phyloP scores from a whole-genome alignment of 2,797 vertebrate genomes.

The Siniperca scherzeri region DNA sequence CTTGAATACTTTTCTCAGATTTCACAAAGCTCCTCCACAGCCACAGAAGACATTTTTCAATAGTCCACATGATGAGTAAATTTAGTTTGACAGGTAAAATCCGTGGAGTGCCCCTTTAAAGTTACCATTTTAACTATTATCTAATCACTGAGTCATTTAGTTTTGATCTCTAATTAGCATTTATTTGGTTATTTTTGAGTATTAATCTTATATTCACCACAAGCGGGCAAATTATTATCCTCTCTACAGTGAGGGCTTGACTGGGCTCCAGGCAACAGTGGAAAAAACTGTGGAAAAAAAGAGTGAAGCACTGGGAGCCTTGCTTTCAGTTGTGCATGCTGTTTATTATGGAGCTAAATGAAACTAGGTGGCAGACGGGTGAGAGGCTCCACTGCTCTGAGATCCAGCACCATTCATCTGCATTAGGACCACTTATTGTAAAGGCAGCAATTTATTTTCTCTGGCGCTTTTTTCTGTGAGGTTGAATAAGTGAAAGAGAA shows the following conservation, averaged over 20 bases:
- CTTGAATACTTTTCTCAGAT: background rate
- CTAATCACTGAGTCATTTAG: background rate
- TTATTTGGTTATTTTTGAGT: background rate
- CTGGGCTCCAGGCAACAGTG: background rate
- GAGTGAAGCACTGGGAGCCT: conserved; percentile 30
- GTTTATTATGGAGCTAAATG: conserved; percentile 69
- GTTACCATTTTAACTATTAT: background rate
- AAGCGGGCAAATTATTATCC: background rate
- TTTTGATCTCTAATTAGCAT: background rate
- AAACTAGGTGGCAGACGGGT: conserved; percentile 56
- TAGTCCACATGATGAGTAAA: background rate
- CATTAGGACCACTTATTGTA: conserved; percentile 82
- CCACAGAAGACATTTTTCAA: background rate
- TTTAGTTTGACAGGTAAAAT: background rate
- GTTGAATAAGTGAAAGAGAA: conserved; percentile 58
- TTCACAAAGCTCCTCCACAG: background rate
- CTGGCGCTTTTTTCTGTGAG: conserved; percentile 48
- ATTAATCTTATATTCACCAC: background rate
- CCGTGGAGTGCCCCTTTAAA: background rate
- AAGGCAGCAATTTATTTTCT: conserved; percentile 78
- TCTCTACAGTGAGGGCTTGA: background rate
- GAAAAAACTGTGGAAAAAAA: background rate
- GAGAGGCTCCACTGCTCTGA: conserved; percentile 68
- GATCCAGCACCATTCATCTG: conserved; percentile 79
- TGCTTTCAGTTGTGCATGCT: conserved; percentile 46